Evolutionary conservation across 2,888 invertebrate genomes (phyloP), one percentile per base, ranked within the genome.

Genomic region (Synanthedon myopaeformis): DNA sequence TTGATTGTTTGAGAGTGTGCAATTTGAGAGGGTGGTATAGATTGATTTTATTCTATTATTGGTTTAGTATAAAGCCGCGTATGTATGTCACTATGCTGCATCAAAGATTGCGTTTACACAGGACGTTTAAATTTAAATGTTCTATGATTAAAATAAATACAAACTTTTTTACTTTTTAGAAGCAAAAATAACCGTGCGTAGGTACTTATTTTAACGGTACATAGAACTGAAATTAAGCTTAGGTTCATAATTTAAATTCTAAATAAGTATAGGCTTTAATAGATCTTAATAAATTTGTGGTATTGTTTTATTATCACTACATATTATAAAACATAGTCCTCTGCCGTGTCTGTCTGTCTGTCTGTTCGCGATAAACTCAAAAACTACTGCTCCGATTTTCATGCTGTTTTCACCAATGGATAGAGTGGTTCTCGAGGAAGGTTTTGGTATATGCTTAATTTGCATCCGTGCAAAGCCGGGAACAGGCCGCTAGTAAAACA

Each of bases 11-110:
- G 70, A 55, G 58, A 52, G 84, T 81, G 75, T 81, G 80, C 53
- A 77, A 75, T 59, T 51, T 62, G 71, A 78, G 85, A 84, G 85
- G 85, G 82, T 79, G 77, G 79, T 79, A 80, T 82, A 74, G 84
- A 86, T 86, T 85, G 85, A 84, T 85, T 87, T 83, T 76, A 80
- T 85, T 84, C 75, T 81, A 85, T 85, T 87, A 85, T 86, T 85
- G 86, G 85, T 85, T 86, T 86, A 85, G 80, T 79, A 75, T 82
- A 82, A 82, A 86, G 84, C 86, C 85, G 64, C 86, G 84, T 85
- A 84, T 86, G 79, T 86, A 81, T 86, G 84, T 86, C 86, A 85
- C 76, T 85, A 85, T 84, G 84, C 70, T 83, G 79, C 69, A 74
- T 74, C 76, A 68, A 62, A 65, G 65, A 72, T 69, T 73, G 71